Percentiles rank a stretch among this genome's conserved stretches.
These are phyloP conservation scores for Lemur catta DNA, from an alignment of 2,797 vertebrate genomes.

Conservation along the genomic window DNA sequence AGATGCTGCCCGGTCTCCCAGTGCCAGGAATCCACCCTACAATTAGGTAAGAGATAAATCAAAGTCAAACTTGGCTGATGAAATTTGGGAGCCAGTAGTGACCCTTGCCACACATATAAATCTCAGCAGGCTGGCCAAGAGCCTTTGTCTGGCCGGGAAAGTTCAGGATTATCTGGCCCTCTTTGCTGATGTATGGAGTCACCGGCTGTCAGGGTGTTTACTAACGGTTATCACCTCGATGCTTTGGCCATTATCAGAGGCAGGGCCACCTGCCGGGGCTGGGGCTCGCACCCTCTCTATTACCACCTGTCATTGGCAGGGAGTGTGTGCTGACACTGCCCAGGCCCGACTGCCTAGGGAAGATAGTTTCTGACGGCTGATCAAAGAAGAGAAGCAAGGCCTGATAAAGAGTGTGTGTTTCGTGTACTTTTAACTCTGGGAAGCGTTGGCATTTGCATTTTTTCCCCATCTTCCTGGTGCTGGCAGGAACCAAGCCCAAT, in stretches of 20 bases:
- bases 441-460: constrained; percentile 85
- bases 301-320: constrained; percentile 92
- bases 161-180: constrained; percentile 83
- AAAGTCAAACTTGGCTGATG: constrained; percentile 81
- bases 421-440: constrained; percentile 88
- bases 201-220: constrained; percentile 85
- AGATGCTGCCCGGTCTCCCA: constrained; percentile 62
- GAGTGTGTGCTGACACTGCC: constrained; percentile 90
- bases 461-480: constrained; percentile 75
- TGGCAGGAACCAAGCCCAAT: constrained; percentile 85
- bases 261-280: constrained; percentile 88
- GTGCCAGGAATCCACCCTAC: constrained; percentile 79
- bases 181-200: constrained; percentile 88
- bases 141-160: constrained; percentile 81
- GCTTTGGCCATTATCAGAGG: constrained; percentile 89
- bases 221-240: constrained; percentile 89
- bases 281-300: constrained; percentile 90
- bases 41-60: constrained; percentile 84
- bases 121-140: constrained; percentile 79
- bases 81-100: constrained; percentile 84
- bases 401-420: constrained; percentile 89
- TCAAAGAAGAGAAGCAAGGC: constrained; percentile 89
- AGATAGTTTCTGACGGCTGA: constrained; percentile 92
- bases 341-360: constrained; percentile 84
- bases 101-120: constrained; percentile 84